These are phyloP conservation scores for Trinorchestia longiramus DNA, from an alignment of 1,140 invertebrate species.

Conservation along the genomic window DNA sequence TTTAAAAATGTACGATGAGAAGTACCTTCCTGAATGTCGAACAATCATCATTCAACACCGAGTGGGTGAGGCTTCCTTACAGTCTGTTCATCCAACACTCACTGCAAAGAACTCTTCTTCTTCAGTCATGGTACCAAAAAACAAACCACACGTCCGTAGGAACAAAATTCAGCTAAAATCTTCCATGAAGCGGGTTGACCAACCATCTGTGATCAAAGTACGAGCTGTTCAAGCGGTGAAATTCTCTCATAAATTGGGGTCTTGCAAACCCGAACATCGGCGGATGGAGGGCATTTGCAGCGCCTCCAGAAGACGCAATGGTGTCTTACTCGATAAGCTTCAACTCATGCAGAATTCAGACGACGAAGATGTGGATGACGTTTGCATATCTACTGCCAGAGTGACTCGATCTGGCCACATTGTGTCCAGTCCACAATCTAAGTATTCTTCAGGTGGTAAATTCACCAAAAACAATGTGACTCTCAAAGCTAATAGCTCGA, in stretches of 20 bases:
- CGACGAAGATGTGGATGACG: not conserved
- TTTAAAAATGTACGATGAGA: not conserved
- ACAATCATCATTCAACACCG: constrained; percentile 35
- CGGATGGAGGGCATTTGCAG: not conserved
- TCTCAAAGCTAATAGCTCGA: not conserved
- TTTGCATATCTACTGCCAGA: not conserved
- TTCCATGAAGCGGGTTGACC: not conserved
- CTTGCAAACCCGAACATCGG: not conserved
- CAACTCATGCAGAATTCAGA: not conserved
- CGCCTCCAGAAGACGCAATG: not conserved
- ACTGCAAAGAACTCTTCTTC: not conserved
- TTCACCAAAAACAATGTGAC: not conserved
- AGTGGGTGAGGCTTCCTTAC: not conserved
- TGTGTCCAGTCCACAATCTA: not conserved
- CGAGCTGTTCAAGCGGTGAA: constrained; percentile 2
- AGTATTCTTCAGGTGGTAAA: not conserved
- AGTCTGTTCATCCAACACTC: not conserved
- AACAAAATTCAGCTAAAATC: constrained; percentile 25
- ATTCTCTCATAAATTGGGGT: not conserved
- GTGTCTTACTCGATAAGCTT: not conserved
- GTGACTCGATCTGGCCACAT: constrained; percentile 1
- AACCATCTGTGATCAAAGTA: not conserved
- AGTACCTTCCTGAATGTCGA: constrained; percentile 29
- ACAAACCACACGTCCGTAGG: not conserved
- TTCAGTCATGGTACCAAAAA: not conserved